Conservation (phyloP, 2,888 invertebrate species). For the Trissolcus japonicus region DNA sequence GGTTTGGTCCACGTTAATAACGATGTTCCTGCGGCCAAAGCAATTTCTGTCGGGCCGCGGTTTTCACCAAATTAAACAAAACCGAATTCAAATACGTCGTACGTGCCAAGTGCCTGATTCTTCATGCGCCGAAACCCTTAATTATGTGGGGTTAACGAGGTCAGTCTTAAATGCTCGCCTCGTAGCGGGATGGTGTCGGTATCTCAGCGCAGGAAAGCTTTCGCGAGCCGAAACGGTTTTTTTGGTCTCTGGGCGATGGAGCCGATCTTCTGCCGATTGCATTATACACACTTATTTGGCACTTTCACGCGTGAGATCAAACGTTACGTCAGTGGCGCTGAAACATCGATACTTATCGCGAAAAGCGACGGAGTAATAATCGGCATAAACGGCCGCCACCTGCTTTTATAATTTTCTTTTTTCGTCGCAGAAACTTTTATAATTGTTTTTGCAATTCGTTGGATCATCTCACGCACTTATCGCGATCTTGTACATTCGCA, state of each 20-base stretch:
- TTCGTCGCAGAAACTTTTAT: slow-evolving; percentile 14
- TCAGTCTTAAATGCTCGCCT: slow-evolving; percentile 46
- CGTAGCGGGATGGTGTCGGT: slow-evolving; percentile 28
- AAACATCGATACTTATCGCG: slow-evolving; percentile 48
- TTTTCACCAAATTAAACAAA: slow-evolving; percentile 53
- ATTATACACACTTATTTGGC: slow-evolving; percentile 56
- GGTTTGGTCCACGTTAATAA: slow-evolving; percentile 3
- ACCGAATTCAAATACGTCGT: slow-evolving; percentile 7
- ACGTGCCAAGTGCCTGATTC: slow-evolving; percentile 25
- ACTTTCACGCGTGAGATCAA: slow-evolving; percentile 56
- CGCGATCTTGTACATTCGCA: slow-evolving; percentile 18
- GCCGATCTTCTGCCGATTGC: slow-evolving; percentile 31
- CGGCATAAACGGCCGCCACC: slow-evolving; percentile 42
- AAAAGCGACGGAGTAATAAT: slow-evolving; percentile 43
- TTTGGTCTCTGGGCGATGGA: slow-evolving; percentile 13
- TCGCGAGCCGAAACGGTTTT: slow-evolving; percentile 29
- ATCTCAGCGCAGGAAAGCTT: slow-evolving; percentile 33
- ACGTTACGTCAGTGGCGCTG: slow-evolving; percentile 47
- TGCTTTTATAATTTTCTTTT: slow-evolving; percentile 23
- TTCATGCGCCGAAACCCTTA: slow-evolving; percentile 49
- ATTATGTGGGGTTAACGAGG: slow-evolving; percentile 55
- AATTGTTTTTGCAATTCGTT: slow-evolving; percentile 30
- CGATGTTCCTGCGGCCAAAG: slow-evolving; percentile 9
- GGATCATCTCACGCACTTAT: slow-evolving; percentile 26
- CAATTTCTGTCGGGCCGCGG: slow-evolving; percentile 18